phyloP scores from a whole-genome alignment of 2,113 vertebrate species.

The Elachura formosa region DNA sequence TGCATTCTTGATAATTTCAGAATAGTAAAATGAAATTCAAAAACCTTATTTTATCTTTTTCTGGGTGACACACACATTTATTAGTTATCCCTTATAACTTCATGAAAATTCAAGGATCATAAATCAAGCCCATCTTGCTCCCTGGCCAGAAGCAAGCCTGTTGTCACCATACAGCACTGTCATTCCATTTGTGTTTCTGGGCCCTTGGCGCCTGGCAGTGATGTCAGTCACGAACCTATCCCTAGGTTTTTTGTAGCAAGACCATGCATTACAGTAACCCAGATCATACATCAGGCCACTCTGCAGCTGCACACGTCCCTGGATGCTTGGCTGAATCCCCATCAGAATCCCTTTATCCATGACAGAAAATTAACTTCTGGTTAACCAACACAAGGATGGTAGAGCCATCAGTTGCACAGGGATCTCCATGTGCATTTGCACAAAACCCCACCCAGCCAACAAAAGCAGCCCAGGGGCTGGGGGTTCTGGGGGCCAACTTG shows the following conservation, averaged over 20 bases:
- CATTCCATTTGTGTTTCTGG: neutral
- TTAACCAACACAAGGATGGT: neutral
- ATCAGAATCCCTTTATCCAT: neutral
- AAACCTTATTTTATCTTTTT: neutral
- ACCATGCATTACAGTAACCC: rapidly evolving
- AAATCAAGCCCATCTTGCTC: neutral
- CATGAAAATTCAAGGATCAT: neutral
- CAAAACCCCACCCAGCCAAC: neutral
- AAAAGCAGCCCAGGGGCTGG: neutral
- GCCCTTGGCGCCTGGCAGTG: neutral
- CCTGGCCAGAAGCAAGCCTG: neutral
- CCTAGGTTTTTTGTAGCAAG: neutral
- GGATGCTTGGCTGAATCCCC: neutral
- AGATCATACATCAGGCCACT: rapidly evolving
- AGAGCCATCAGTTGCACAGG: neutral
- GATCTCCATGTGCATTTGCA: neutral
- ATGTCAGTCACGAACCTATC: neutral
- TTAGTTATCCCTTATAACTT: neutral
- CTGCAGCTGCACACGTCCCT: too few relatives aligned
- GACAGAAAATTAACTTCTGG: neutral
- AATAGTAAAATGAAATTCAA: neutral
- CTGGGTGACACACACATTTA: neutral
- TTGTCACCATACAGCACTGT: neutral
- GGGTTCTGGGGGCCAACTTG: neutral
- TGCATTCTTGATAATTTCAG: neutral